These are phyloP conservation scores for Pteria penguin DNA, from an alignment of 2,888 invertebrate genomes.

Conservation along the genomic window DNA sequence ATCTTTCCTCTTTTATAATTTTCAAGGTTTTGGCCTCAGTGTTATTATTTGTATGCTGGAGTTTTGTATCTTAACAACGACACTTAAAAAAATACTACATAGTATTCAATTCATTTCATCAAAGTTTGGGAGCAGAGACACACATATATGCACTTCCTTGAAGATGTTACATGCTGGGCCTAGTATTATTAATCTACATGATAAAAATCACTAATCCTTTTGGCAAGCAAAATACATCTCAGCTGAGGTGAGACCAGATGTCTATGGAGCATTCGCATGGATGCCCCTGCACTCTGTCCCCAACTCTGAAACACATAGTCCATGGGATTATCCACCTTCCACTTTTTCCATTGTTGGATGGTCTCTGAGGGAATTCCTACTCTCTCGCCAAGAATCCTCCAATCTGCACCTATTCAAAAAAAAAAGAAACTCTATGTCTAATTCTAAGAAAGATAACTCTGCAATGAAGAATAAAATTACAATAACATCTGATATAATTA, in stretches of 20 bases:
- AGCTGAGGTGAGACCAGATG: slow-evolving; percentile 78
- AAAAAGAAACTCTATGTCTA: no score
- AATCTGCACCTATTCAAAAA: slow-evolving; percentile 73
- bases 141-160: neutral
- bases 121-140: neutral
- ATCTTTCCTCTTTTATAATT: no score
- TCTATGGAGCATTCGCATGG: slow-evolving; percentile 77
- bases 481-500: no score
- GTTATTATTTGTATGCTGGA: no score
- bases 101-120: no score
- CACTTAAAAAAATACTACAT: no score
- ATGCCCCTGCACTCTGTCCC: slow-evolving; percentile 74
- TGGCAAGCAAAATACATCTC: slow-evolving; percentile 74
- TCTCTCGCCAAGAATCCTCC: slow-evolving; percentile 77
- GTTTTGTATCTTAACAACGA: no score
- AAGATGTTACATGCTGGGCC: neutral
- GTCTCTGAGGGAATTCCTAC: slow-evolving; percentile 74
- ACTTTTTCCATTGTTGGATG: slow-evolving; percentile 71
- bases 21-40: no score
- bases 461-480: no score
- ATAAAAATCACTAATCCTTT: slow-evolving; percentile 77
- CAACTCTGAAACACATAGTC: slow-evolving; percentile 76
- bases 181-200: slow-evolving; percentile 70
- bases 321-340: slow-evolving; percentile 75
- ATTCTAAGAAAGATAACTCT: no score